These are phyloP conservation scores for Siniperca obscura DNA, from an alignment of 2,797 vertebrate genomes.

Conservation along the genomic window DNA sequence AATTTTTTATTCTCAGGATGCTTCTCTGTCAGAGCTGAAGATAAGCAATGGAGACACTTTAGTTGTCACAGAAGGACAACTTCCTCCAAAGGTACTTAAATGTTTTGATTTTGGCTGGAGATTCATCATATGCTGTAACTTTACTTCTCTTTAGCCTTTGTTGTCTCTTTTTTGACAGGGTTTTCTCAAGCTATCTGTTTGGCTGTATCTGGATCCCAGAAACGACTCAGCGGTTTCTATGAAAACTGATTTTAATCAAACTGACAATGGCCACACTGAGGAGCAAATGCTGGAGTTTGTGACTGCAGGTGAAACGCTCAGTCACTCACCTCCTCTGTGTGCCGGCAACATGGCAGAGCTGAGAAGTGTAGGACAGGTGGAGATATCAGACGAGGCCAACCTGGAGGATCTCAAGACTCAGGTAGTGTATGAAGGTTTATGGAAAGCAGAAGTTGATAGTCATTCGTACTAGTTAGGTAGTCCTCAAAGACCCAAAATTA, in stretches of 20 bases:
- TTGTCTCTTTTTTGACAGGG: constrained; percentile 81
- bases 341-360: constrained; percentile 67
- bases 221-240: constrained; percentile 16
- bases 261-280: constrained; percentile 59
- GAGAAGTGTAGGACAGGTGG: constrained; percentile 85
- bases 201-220: constrained; percentile 78
- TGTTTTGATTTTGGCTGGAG: not conserved
- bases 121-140: not conserved
- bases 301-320: constrained; percentile 56
- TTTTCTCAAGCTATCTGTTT: constrained; percentile 90
- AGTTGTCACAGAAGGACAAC: constrained; percentile 90
- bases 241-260: constrained; percentile 60
- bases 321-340: constrained; percentile 7
- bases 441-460: not conserved
- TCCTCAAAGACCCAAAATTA: not conserved
- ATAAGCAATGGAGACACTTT: constrained; percentile 91
- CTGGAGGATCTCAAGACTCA: constrained; percentile 92
- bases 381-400: constrained; percentile 90
- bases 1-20: constrained; percentile 80
- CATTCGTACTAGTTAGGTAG: not conserved
- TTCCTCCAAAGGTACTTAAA: constrained; percentile 88
- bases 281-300: constrained; percentile 48
- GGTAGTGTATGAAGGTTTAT: constrained; percentile 78
- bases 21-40: constrained; percentile 87
- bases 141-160: constrained; percentile 7